Evolutionary conservation across 2,113 vertebrate species (phyloP).

Genomic region (Chlamydotis undulata): DNA sequence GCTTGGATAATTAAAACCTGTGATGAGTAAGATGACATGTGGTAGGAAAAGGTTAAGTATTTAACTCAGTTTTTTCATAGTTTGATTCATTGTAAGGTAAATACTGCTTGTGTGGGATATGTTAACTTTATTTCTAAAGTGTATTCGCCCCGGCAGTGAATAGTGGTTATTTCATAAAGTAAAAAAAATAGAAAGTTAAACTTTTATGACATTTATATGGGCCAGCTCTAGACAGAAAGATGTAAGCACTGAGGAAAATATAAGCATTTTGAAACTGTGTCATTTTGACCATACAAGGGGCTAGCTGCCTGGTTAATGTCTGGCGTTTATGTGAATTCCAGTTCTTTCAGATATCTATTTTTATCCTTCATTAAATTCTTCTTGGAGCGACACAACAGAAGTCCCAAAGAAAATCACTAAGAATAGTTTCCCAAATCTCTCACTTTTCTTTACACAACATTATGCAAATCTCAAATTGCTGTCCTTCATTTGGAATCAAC

Average conservation of each 20-base stretch:
- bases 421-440: not conserved
- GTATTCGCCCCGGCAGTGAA: not conserved
- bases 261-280: conserved; percentile 28
- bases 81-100: conserved; percentile 8
- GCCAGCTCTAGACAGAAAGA: not conserved
- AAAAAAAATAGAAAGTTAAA: conserved; percentile 40
- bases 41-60: not conserved
- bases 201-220: not conserved
- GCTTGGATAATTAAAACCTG: conserved; percentile 10
- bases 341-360: conserved; percentile 48
- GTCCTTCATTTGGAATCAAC: not conserved
- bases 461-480: not conserved
- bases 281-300: conserved; percentile 58
- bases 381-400: not conserved
- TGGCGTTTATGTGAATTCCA: conserved; percentile 48
- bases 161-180: not conserved
- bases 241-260: conserved; percentile 20
- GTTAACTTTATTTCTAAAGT: conserved; percentile 44
- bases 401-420: not conserved
- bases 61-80: conserved; percentile 4
- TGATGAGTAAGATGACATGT: not conserved
- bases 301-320: conserved; percentile 1
- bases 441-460: not conserved
- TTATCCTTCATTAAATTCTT: conserved; percentile 50
- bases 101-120: not conserved